Percentiles rank a stretch among this genome's conserved stretches.
Evolutionary conservation across 2,797 vertebrate genomes (phyloP).

Genomic region (Anabas testudineus): DNA sequence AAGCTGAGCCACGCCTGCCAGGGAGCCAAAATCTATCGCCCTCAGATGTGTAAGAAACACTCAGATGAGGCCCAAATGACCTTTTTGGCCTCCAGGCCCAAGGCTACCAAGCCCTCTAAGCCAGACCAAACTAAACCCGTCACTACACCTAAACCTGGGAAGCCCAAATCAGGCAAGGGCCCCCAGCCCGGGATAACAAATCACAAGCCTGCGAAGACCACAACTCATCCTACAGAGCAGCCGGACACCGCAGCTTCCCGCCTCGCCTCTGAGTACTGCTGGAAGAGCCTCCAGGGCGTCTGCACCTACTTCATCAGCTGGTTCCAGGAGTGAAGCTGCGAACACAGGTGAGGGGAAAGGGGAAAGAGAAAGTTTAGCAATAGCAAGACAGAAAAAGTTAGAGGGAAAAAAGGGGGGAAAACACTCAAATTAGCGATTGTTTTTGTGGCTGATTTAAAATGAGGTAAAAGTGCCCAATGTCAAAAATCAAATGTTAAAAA

Average conservation of each 20-base stretch:
- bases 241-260: constrained; percentile 76
- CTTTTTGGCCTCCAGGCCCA: constrained; percentile 80
- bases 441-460: neutral
- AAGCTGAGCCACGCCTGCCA: constrained; percentile 86
- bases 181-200: constrained; percentile 65
- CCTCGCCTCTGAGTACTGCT: constrained; percentile 87
- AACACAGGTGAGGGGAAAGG: constrained; percentile 58
- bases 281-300: constrained; percentile 87
- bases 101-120: constrained; percentile 68
- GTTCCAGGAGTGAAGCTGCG: constrained; percentile 82
- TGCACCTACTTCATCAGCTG: constrained; percentile 87
- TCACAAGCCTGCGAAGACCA: constrained; percentile 75
- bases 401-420: neutral
- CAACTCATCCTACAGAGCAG: constrained; percentile 67
- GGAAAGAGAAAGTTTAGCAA: neutral
- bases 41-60: constrained; percentile 85
- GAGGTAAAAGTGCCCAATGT: too few relatives aligned
- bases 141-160: constrained; percentile 63
- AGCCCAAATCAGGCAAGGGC: constrained; percentile 63
- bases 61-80: constrained; percentile 85
- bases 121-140: constrained; percentile 63
- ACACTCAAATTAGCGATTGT: neutral
- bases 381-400: neutral
- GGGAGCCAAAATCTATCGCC: constrained; percentile 81
- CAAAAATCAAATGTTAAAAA: neutral